phyloP scores from a whole-genome alignment of 2,113 vertebrate genomes.

The Fulmarus glacialis region DNA sequence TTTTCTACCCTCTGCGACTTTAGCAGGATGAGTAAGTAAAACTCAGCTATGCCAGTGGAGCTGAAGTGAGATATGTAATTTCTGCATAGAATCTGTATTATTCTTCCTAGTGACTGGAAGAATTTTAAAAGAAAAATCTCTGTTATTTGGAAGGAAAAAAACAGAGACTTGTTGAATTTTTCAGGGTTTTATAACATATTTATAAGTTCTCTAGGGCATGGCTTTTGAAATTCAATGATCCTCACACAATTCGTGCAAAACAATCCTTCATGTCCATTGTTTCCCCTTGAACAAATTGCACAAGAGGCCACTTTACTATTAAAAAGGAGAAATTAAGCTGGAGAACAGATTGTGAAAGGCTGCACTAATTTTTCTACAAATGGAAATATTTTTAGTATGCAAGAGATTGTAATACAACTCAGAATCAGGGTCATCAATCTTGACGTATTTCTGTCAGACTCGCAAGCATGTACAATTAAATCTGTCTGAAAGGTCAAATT shows the following conservation, averaged over 20 bases:
- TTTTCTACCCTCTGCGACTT: background rate
- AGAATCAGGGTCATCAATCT: background rate
- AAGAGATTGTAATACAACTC: background rate
- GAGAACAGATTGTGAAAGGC: background rate
- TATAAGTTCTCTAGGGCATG: background rate
- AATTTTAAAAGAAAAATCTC: background rate
- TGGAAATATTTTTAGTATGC: background rate
- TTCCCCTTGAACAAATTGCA: conserved; percentile 14
- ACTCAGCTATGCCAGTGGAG: accelerated
- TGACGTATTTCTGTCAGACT: background rate
- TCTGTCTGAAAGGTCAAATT: conserved; percentile 9
- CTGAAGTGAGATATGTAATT: background rate
- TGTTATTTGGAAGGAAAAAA: background rate
- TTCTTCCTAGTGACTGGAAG: background rate
- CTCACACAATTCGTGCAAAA: background rate
- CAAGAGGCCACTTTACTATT: background rate
- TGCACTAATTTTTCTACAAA: background rate
- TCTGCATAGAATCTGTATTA: background rate
- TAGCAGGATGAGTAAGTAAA: background rate
- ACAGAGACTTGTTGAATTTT: background rate
- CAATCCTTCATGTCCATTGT: background rate
- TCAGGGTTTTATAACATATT: conserved; percentile 12
- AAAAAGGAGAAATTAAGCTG: background rate
- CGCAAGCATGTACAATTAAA: background rate
- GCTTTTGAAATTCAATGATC: background rate